Evolutionary conservation across 2,888 invertebrate genomes (phyloP).

Genomic region (Tetragnatha montana): DNA sequence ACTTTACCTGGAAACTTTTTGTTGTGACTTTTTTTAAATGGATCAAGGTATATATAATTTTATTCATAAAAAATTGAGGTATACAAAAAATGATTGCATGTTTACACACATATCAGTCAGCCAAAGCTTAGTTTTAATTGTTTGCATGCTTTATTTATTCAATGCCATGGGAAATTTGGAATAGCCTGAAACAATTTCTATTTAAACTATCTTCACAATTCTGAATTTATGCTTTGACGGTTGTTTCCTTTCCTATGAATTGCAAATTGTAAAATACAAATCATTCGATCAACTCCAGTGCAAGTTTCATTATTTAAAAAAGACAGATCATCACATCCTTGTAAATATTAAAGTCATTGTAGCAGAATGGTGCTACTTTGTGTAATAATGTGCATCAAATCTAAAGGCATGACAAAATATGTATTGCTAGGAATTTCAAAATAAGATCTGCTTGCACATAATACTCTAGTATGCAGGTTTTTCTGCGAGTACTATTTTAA

Average conservation of each 20-base stretch:
- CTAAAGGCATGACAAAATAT: constrained; percentile 32
- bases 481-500: constrained; percentile 23
- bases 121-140: neutral
- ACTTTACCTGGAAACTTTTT: constrained; percentile 51
- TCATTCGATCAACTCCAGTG: constrained; percentile 32
- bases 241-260: constrained; percentile 1
- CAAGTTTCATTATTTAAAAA: constrained; percentile 55
- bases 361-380: constrained; percentile 57
- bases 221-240: constrained; percentile 12
- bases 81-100: neutral
- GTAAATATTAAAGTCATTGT: constrained; percentile 63
- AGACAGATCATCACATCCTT: constrained; percentile 53
- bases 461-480: constrained; percentile 50
- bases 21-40: constrained; percentile 36
- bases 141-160: neutral
- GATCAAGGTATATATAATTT: neutral
- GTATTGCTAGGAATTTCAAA: constrained; percentile 46
- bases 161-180: neutral
- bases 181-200: neutral
- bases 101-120: constrained; percentile 4
- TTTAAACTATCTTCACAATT: neutral
- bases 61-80: neutral
- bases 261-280: constrained; percentile 28
- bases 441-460: constrained; percentile 50
- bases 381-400: constrained; percentile 49